A percentile compares a stretch with the other conserved stretches of the same genome.
These are phyloP conservation scores for Seriola rivoliana DNA, from an alignment of 2,113 vertebrate species.

Conservation along the genomic window DNA sequence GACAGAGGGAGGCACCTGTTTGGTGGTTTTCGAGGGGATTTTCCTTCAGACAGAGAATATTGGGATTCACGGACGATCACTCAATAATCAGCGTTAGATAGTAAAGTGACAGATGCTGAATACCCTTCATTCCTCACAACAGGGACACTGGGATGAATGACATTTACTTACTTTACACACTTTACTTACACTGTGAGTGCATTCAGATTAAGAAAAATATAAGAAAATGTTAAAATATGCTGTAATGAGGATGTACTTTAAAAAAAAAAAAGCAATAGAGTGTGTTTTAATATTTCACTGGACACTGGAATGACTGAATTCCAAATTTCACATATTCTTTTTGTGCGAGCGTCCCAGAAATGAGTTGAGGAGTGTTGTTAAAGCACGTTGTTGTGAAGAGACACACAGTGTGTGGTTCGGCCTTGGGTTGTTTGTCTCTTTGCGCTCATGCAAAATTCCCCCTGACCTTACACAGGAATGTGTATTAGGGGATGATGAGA, in stretches of 20 bases:
- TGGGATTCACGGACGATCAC: conserved; percentile 67
- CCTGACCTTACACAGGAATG: conserved; percentile 86
- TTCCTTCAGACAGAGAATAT: conserved; percentile 59
- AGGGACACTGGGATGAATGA: conserved; percentile 21
- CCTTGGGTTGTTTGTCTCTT: conserved; percentile 59
- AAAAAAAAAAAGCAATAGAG: too few species aligned
- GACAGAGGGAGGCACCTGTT: conserved; percentile 47
- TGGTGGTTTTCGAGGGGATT: conserved; percentile 59
- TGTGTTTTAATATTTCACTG: background rate
- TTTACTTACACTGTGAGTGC: background rate
- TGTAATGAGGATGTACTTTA: background rate
- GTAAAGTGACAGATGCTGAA: conserved; percentile 34
- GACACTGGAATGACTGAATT: background rate
- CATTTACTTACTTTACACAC: background rate
- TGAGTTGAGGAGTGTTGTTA: background rate
- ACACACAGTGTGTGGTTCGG: conserved; percentile 20
- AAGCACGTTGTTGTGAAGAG: conserved; percentile 20
- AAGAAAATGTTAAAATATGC: background rate
- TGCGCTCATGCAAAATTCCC: conserved; percentile 73
- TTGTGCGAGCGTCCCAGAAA: background rate
- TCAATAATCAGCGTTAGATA: conserved; percentile 63
- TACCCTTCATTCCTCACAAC: conserved; percentile 43
- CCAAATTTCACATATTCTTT: background rate
- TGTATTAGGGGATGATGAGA: conserved; percentile 79
- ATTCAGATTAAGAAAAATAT: background rate